Conservation (phyloP, 1,140 invertebrate species). For the Gonioctena quinquepunctata region DNA sequence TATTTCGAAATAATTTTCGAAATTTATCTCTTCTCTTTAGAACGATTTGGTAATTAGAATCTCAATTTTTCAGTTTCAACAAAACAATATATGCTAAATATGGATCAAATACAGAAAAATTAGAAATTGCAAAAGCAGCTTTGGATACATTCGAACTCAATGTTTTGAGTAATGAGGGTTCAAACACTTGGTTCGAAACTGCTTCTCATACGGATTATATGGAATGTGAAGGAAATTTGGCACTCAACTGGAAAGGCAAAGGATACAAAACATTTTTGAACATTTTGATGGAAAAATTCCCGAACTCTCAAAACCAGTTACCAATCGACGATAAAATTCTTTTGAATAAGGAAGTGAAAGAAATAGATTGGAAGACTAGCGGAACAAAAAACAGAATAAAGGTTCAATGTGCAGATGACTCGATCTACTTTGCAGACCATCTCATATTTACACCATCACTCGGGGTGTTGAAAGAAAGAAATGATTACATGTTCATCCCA, state of each 20-base stretch:
- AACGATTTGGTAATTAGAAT: too few relatives aligned
- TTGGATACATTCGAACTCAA: background rate
- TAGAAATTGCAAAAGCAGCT: background rate
- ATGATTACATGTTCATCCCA: constrained; percentile 64
- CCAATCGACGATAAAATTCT: constrained; percentile 34
- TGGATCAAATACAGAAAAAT: background rate
- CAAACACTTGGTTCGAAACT: constrained; percentile 16
- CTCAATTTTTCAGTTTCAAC: constrained; percentile 11
- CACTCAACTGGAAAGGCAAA: constrained; percentile 32
- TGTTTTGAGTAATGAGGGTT: constrained; percentile 12
- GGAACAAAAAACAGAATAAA: constrained; percentile 10
- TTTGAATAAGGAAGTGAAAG: constrained; percentile 36
- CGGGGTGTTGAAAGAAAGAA: constrained; percentile 69
- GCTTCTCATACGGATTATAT: constrained; percentile 20
- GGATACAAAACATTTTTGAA: constrained; percentile 44
- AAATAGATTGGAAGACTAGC: constrained; percentile 30
- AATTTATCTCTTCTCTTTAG: too few relatives aligned
- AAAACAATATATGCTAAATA: background rate
- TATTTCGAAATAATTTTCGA: too few relatives aligned
- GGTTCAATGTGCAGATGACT: constrained; percentile 38
- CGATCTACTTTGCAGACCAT: constrained; percentile 66
- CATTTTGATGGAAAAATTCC: constrained; percentile 36
- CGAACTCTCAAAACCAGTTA: constrained; percentile 20
- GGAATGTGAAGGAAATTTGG: constrained; percentile 26
- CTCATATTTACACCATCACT: constrained; percentile 72